Evolutionary conservation across 2,888 invertebrate genomes (phyloP), one percentile per base, ranked within the genome.

Genomic region (Rhamphomyia laevipes): DNA sequence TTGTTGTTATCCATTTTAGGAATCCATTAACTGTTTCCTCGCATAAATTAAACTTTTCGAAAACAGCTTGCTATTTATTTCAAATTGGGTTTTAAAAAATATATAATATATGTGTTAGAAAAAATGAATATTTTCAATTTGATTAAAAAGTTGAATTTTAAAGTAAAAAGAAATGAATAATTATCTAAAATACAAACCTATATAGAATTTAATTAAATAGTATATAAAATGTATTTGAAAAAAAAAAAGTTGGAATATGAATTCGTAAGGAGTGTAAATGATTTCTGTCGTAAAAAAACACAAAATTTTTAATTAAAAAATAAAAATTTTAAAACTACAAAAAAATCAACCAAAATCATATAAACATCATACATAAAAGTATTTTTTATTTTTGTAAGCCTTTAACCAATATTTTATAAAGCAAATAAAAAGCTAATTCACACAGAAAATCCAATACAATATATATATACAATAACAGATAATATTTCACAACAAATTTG

Each of bases 21-120:
- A 93, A 76, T 66, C 87, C 87, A 54, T 82, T 81, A 51, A 92
- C 76, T 40, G 84, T 86, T 68, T 91, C 89, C 70, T 90, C 89
- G 72, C 91, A 92, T 61, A 88, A 76, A 66, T 86, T 86, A 77
- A 91, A 93, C 72, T 91, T 91, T 70, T 93, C 93, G 73, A 92
- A 88, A 60, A 92, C 88, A 64, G 92, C 92, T 87, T 91, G 90
- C 93, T 93, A 77, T 57, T 50, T 44, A 44, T 43, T 46, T 37
- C 12, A 43, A 46, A 45, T 38, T 21, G n/a, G n/a, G 18, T 10
- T 21, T 13, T 9, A 12, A 43, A 47, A 41, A 42, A 42, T 12
- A 9, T 44, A 10, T 48, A 55, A 53, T 48, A 52, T 30, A 18
- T 38, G 30, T 21, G 38, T 16, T 41, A 12, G 55, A 54, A 57